Conservation (phyloP, 1,140 invertebrate genomes). For the Idris sp. region DNA sequence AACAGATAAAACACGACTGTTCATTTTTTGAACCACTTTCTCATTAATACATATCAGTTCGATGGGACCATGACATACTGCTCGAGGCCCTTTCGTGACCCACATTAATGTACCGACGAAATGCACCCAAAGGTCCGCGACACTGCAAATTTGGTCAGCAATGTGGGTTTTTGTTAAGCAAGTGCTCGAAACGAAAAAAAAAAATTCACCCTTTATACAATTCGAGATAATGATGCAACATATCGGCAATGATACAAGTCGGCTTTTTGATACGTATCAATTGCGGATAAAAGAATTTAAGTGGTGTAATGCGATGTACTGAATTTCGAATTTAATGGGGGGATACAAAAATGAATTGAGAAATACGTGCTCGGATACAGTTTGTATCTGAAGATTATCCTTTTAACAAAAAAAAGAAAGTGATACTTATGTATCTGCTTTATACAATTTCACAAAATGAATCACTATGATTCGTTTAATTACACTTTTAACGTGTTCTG, state of each 20-base stretch:
- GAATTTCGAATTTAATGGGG: too few species aligned
- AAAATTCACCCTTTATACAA: too few species aligned
- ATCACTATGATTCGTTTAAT: constrained; percentile 6
- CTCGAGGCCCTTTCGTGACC: constrained; percentile 67
- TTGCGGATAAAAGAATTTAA: too few species aligned
- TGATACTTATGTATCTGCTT: constrained; percentile 1
- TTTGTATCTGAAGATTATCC: constrained; percentile 6
- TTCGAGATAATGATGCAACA: too few species aligned
- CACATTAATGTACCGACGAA: constrained; percentile 61
- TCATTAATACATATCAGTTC: constrained; percentile 45
- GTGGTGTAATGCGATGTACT: too few species aligned
- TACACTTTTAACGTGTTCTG: constrained; percentile 6
- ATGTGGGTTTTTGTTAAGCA: constrained; percentile 19
- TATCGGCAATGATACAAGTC: too few species aligned
- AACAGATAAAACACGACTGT: constrained; percentile 9
- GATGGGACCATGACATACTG: constrained; percentile 69
- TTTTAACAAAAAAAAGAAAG: constrained; percentile 11
- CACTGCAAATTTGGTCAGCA: constrained; percentile 44
- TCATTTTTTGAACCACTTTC: constrained; percentile 68
- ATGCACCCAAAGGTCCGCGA: constrained; percentile 39
- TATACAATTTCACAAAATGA: constrained; percentile 2
- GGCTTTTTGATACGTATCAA: too few species aligned
- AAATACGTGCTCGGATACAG: not conserved
- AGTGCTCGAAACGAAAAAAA: constrained; percentile 11
- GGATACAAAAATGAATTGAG: too few species aligned